Conservation (phyloP, 2,888 invertebrate genomes). For the Metallyticus violacea region DNA sequence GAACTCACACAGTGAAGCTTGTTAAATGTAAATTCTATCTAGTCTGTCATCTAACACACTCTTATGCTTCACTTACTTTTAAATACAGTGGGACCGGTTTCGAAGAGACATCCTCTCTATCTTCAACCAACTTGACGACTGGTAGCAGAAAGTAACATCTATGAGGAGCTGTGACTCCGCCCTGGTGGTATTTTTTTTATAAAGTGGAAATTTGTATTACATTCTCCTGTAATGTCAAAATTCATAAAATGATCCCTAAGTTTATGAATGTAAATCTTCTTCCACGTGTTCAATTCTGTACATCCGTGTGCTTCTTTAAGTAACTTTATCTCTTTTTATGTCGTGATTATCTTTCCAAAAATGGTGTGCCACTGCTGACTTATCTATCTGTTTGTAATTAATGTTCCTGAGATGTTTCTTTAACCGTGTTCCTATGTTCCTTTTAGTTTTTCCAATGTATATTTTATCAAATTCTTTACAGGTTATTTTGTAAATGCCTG, state of each 20-base stretch:
- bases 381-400: neutral
- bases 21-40: too few relatives aligned
- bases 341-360: neutral
- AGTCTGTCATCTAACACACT: too few relatives aligned
- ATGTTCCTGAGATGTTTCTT: neutral
- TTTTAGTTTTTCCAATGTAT: neutral
- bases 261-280: neutral
- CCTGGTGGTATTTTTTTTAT: too few relatives aligned
- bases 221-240: neutral
- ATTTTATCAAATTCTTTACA: neutral
- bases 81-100: too few relatives aligned
- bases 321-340: neutral
- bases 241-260: neutral
- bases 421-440: neutral
- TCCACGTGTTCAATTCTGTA: neutral
- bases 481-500: neutral
- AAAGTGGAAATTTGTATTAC: too few relatives aligned
- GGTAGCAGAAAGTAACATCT: too few relatives aligned
- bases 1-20: too few relatives aligned
- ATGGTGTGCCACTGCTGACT: neutral
- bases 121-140: too few relatives aligned
- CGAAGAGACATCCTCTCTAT: too few relatives aligned
- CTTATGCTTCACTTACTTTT: too few relatives aligned
- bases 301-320: neutral
- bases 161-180: too few relatives aligned